Conservation (phyloP, 2,113 vertebrate genomes). For the Pongo abelii region DNA sequence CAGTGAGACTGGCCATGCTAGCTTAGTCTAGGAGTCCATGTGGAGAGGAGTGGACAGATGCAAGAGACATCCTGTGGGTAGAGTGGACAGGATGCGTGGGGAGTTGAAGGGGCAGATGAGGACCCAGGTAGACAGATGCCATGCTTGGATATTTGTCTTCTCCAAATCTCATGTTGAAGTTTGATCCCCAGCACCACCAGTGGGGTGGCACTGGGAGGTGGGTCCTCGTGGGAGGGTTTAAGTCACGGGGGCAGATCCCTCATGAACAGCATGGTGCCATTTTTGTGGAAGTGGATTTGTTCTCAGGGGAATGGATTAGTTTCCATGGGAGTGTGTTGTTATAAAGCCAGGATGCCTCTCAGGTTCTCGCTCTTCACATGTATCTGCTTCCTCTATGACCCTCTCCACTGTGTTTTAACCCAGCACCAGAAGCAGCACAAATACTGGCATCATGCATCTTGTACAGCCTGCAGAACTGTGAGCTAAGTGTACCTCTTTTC, state of each 20-base stretch:
- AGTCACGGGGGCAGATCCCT: neutral
- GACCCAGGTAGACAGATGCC: neutral
- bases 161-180: neutral
- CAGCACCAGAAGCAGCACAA: neutral
- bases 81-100: neutral
- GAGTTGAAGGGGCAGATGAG: neutral
- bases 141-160: neutral
- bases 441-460: no score
- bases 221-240: neutral
- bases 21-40: neutral
- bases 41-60: neutral
- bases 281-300: neutral
- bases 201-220: neutral
- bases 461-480: neutral
- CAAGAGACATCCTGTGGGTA: neutral
- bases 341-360: neutral
- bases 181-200: neutral
- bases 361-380: neutral
- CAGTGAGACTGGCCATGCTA: neutral
- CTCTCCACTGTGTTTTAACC: no score
- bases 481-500: neutral
- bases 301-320: neutral
- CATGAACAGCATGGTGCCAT: neutral
- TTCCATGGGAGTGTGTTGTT: neutral
- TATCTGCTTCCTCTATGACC: neutral